Conservation (phyloP, 2,797 vertebrate species). For the Mus minutoides region DNA sequence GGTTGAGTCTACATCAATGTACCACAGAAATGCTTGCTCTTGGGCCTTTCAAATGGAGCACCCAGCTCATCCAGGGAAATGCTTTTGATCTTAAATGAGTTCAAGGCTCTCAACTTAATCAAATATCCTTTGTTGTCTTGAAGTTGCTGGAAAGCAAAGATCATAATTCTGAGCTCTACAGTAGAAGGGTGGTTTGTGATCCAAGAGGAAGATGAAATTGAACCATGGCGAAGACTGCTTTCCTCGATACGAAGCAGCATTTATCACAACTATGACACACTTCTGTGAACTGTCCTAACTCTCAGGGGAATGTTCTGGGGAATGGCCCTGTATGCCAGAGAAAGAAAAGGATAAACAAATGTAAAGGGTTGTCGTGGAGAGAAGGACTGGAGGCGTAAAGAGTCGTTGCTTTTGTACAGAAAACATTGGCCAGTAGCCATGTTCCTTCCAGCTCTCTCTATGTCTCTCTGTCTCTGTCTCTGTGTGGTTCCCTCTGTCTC, state of each 20-base stretch:
- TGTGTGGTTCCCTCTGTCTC: not conserved
- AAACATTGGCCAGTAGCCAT: not conserved
- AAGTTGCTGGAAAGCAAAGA: not conserved
- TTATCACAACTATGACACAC: not conserved
- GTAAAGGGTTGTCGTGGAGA: not conserved
- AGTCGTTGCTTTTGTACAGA: not conserved
- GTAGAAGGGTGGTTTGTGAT: not conserved
- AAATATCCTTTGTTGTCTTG: not conserved
- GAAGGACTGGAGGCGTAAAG: not conserved
- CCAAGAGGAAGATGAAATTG: not conserved
- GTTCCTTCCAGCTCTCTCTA: not conserved
- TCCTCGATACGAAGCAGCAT: fast-evolving
- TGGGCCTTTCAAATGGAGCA: not conserved
- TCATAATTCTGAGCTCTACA: not conserved
- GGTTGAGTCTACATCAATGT: not conserved
- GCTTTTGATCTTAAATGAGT: not conserved
- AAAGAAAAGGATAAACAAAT: not conserved
- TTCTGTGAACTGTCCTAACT: no score
- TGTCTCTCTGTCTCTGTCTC: not conserved
- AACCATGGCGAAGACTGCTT: fast-evolving
- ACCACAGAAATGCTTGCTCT: not conserved
- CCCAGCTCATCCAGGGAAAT: not conserved
- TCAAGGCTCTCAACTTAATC: not conserved
- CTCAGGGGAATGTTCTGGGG: not conserved
- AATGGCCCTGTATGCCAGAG: not conserved